These are phyloP conservation scores for Lepisosteus osseus DNA, from an alignment of 2,113 vertebrate species.

Conservation along the genomic window DNA sequence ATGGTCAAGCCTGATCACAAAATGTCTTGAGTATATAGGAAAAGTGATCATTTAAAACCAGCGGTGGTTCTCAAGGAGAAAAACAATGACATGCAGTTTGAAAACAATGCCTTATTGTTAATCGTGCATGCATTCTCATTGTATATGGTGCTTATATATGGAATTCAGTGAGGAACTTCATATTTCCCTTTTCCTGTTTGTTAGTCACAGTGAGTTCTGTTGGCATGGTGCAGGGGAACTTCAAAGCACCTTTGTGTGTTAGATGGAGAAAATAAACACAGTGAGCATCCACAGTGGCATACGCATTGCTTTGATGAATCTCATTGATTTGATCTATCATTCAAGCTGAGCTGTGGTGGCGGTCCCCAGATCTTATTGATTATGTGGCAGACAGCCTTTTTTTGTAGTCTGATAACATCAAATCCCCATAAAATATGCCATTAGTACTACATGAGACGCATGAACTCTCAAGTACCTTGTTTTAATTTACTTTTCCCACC, in stretches of 20 bases:
- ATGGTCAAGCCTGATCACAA: no score
- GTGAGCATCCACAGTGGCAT: background rate
- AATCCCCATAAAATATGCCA: conserved; percentile 41
- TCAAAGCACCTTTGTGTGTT: background rate
- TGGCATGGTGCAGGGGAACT: background rate
- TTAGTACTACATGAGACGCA: conserved; percentile 43
- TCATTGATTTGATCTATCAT: background rate
- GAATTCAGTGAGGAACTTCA: background rate
- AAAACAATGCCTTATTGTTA: no score
- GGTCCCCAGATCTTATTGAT: background rate
- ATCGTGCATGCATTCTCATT: no score
- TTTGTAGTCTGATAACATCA: conserved; percentile 28
- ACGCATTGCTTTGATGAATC: background rate
- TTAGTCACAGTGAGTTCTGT: background rate
- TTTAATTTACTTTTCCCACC: conserved; percentile 28
- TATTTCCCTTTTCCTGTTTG: background rate
- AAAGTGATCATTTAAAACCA: no score
- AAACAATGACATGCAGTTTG: no score
- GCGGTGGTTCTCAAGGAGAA: no score
- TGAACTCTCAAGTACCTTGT: conserved; percentile 32
- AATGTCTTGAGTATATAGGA: no score
- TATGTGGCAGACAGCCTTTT: background rate
- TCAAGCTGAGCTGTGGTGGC: background rate
- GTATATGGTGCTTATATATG: background rate
- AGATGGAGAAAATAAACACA: background rate